Evolutionary conservation across 2,888 invertebrate genomes (phyloP).

Genomic region (Parascotia fuliginaria): DNA sequence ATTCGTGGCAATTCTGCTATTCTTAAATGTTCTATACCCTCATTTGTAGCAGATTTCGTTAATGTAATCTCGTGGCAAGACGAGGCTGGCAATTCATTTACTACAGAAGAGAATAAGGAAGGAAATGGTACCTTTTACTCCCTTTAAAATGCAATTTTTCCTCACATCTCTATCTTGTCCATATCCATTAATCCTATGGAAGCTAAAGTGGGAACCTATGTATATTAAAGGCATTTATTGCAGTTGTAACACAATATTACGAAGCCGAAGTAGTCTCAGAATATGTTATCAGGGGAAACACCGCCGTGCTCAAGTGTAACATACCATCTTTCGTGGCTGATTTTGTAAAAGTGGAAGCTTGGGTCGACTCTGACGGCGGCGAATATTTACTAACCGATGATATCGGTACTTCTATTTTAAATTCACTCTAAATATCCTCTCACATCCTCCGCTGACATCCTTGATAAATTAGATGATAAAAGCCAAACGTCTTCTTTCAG

Average conservation of each 20-base stretch:
- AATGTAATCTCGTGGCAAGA: conserved; percentile 95
- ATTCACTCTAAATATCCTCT: conserved; percentile 21
- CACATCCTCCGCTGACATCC: conserved; percentile 21
- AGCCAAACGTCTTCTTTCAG: conserved; percentile 55
- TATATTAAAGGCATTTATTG: conserved; percentile 48
- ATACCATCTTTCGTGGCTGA: conserved; percentile 96
- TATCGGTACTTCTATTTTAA: conserved; percentile 87
- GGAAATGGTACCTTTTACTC: conserved; percentile 64
- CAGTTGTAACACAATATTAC: conserved; percentile 96
- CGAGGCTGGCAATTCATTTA: conserved; percentile 87
- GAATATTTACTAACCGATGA: conserved; percentile 89
- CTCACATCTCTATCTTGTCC: conserved; percentile 26
- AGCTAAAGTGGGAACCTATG: conserved; percentile 11
- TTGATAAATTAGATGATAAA: conserved; percentile 10
- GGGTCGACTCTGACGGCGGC: conserved; percentile 89
- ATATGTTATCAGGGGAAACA: conserved; percentile 95
- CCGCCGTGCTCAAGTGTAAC: conserved; percentile 94
- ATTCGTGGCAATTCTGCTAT: conserved; percentile 96
- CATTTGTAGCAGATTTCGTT: conserved; percentile 97
- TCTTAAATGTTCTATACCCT: conserved; percentile 95
- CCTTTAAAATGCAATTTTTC: conserved; percentile 15
- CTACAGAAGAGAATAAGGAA: conserved; percentile 63
- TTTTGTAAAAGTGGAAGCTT: conserved; percentile 95
- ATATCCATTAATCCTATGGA: conserved; percentile 24
- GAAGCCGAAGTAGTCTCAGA: conserved; percentile 95